These are phyloP conservation scores for Rhinatrema bivittatum DNA, from an alignment of 2,797 vertebrate genomes.

Conservation along the genomic window DNA sequence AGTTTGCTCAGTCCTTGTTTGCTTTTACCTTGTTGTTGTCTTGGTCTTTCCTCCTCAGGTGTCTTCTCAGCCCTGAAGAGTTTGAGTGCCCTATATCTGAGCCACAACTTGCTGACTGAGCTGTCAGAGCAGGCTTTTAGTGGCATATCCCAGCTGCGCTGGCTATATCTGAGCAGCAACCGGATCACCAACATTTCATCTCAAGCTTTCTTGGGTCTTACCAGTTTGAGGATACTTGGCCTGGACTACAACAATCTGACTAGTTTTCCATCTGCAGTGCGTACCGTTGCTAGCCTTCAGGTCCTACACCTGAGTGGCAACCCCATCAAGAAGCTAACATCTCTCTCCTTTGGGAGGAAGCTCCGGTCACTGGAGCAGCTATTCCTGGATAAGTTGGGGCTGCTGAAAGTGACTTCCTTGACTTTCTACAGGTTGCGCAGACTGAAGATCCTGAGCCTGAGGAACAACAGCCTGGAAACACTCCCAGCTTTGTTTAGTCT, in stretches of 20 bases:
- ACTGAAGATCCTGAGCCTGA: slow-evolving; percentile 14
- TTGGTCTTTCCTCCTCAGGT: slow-evolving; percentile 1
- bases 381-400: slow-evolving; percentile 5
- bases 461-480: slow-evolving; percentile 11
- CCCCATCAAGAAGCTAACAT: background rate
- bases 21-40: too few species aligned
- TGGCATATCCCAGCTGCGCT: background rate
- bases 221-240: background rate
- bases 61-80: slow-evolving; percentile 11
- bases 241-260: slow-evolving; percentile 12
- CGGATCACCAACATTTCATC: slow-evolving; percentile 1
- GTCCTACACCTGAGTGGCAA: slow-evolving; percentile 4
- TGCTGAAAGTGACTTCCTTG: background rate
- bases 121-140: slow-evolving; percentile 1
- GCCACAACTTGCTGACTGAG: slow-evolving; percentile 6
- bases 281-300: fast-evolving
- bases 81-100: slow-evolving; percentile 11
- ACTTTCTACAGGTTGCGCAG: background rate
- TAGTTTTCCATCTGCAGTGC: background rate
- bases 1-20: too few species aligned
- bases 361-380: slow-evolving; percentile 3
- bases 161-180: slow-evolving; percentile 10
- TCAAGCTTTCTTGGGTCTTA: background rate
- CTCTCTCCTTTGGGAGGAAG: background rate
- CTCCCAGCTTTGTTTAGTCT: background rate